Conservation (phyloP, 2,797 vertebrate genomes). For the Rhadinocentrus ornatus region DNA sequence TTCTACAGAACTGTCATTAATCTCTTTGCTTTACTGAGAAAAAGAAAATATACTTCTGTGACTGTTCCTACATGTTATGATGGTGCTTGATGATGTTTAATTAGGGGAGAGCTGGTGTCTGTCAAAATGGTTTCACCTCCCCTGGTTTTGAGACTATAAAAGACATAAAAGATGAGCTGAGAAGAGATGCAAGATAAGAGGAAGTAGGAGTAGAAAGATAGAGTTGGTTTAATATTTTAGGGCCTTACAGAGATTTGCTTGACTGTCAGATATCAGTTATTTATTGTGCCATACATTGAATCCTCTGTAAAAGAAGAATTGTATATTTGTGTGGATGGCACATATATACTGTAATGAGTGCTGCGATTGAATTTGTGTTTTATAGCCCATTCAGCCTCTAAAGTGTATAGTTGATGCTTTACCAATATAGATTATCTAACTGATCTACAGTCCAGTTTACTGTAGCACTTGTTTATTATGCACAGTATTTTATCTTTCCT, state of each 20-base stretch:
- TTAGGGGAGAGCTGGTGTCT: constrained; percentile 25
- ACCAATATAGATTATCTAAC: neutral
- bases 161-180: constrained; percentile 15
- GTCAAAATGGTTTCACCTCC: constrained; percentile 7
- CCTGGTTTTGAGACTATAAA: constrained; percentile 20
- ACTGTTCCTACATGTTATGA: neutral
- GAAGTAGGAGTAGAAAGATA: constrained; percentile 13
- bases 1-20: constrained; percentile 4
- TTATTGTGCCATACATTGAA: neutral
- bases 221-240: constrained; percentile 3
- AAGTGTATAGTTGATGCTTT: neutral
- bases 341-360: constrained; percentile 3
- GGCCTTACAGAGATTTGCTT: neutral
- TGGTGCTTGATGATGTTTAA: constrained; percentile 23
- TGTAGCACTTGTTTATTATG: constrained; percentile 24
- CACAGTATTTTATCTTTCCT: constrained; percentile 22
- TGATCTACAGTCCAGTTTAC: neutral
- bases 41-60: neutral
- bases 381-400: neutral
- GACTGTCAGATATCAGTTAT: constrained; percentile 1
- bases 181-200: neutral
- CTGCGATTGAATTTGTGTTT: neutral
- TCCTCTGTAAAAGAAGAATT: neutral
- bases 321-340: neutral
- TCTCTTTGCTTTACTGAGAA: neutral